phyloP scores from a whole-genome alignment of 2,797 vertebrate genomes.

The Emys orbicularis region DNA sequence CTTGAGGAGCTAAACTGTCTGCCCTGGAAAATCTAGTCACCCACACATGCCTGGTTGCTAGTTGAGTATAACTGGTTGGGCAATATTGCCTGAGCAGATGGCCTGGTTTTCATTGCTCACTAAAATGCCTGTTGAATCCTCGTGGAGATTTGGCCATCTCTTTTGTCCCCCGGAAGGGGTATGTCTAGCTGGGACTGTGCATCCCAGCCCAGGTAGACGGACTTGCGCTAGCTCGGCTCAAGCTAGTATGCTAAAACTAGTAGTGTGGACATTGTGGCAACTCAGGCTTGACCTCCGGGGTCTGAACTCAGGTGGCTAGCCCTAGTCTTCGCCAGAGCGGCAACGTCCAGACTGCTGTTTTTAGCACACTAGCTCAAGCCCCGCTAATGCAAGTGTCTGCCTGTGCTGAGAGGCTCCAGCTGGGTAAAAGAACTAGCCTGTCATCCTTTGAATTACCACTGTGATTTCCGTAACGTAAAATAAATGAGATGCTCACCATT shows the following conservation, averaged over 20 bases:
- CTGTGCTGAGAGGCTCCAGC: not conserved
- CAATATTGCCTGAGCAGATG: not conserved
- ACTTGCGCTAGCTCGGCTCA: too few species aligned
- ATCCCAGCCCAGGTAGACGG: too few species aligned
- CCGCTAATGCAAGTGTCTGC: not conserved
- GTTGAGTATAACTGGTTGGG: slow-evolving; percentile 16
- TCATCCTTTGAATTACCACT: not conserved
- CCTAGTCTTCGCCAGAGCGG: too few species aligned
- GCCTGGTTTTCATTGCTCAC: not conserved
- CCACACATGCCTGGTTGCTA: slow-evolving; percentile 9
- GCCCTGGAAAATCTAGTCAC: slow-evolving; percentile 30
- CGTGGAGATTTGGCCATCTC: not conserved
- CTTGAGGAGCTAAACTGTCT: slow-evolving; percentile 2
- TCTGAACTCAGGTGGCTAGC: too few species aligned
- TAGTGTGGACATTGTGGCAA: too few species aligned
- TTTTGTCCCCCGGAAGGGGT: too few species aligned
- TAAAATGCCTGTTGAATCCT: not conserved
- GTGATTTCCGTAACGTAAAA: not conserved
- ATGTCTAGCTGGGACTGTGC: too few species aligned
- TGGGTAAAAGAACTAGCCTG: not conserved
- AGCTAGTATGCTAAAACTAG: too few species aligned
- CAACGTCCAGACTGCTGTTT: too few species aligned
- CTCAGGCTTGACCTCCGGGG: too few species aligned
- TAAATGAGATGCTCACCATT: not conserved
- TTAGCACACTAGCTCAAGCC: not conserved